These are phyloP conservation scores for Agriopis aurantiaria DNA, from an alignment of 2,888 invertebrate species.

Conservation along the genomic window DNA sequence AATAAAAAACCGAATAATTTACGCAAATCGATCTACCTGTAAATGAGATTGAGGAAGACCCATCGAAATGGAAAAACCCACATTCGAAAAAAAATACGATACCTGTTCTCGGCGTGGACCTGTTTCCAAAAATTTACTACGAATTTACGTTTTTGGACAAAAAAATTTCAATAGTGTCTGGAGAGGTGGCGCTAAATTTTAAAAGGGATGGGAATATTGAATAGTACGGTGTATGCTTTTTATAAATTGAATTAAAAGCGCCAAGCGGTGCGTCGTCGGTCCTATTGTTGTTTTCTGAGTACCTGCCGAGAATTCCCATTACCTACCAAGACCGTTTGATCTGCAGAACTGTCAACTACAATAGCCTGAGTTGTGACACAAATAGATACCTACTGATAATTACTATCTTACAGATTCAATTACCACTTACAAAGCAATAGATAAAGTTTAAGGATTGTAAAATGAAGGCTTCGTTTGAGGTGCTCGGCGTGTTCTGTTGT, in stretches of 20 bases:
- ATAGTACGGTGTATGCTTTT: neutral
- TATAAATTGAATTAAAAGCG: constrained; percentile 52
- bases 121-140: constrained; percentile 72
- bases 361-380: constrained; percentile 56
- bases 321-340: constrained; percentile 30
- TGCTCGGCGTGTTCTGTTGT: neutral
- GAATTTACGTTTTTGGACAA: constrained; percentile 64
- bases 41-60: constrained; percentile 66
- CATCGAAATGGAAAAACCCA: constrained; percentile 35
- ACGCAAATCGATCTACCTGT: constrained; percentile 56
- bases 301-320: constrained; percentile 39
- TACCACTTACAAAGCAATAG: constrained; percentile 31
- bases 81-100: constrained; percentile 60
- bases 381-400: constrained; percentile 54
- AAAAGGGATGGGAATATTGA: constrained; percentile 51
- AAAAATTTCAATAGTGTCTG: constrained; percentile 66
- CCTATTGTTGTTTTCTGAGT: constrained; percentile 20
- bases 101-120: constrained; percentile 70
- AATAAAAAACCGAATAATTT: constrained; percentile 38
- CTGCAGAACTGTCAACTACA: constrained; percentile 56
- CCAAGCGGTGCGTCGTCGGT: constrained; percentile 40
- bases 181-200: constrained; percentile 77
- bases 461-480: neutral
- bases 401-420: constrained; percentile 48
- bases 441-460: too few species aligned